Conservation (phyloP, 2,797 vertebrate genomes). For the Rachycentron canadum region DNA sequence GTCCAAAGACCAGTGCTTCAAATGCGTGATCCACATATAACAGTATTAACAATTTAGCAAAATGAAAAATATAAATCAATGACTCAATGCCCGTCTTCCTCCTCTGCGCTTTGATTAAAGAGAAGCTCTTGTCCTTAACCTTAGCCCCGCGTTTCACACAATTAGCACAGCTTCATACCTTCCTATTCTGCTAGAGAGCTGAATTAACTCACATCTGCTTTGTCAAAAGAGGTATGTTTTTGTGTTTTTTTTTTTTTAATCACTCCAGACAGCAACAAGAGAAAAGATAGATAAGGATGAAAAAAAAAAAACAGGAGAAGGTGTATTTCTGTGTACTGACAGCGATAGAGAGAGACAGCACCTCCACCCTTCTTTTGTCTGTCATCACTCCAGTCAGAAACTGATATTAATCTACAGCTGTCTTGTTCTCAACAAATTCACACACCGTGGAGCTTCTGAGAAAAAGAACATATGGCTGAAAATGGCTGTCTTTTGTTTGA, state of each 20-base stretch:
- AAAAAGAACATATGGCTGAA: conserved; percentile 65
- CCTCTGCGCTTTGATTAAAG: conserved; percentile 43
- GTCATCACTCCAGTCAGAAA: conserved; percentile 75
- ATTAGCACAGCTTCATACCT: conserved; percentile 29
- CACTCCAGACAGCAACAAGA: conserved; percentile 12
- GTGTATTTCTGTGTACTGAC: conserved; percentile 17
- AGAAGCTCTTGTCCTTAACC: conserved; percentile 63
- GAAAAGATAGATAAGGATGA: neutral
- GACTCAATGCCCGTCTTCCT: conserved; percentile 21
- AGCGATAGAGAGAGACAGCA: conserved; percentile 36
- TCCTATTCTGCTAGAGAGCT: conserved; percentile 28
- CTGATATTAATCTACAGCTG: conserved; percentile 82
- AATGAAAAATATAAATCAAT: conserved; percentile 12
- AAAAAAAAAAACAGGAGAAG: neutral
- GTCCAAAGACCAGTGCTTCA: conserved; percentile 29
- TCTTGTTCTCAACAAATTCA: conserved; percentile 59
- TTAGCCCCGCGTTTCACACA: conserved; percentile 35
- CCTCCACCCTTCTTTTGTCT: conserved; percentile 72
- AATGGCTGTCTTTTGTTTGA: conserved; percentile 45
- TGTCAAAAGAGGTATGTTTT: conserved; percentile 39
- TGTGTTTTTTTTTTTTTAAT: conserved; percentile 39
- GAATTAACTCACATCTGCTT: conserved; percentile 36
- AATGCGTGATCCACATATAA: neutral
- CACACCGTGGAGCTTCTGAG: conserved; percentile 53
- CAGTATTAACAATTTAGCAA: neutral